Base-by-base conservation (phyloP, 2,113 vertebrate genomes). In the Pangasianodon gigas region DNA sequence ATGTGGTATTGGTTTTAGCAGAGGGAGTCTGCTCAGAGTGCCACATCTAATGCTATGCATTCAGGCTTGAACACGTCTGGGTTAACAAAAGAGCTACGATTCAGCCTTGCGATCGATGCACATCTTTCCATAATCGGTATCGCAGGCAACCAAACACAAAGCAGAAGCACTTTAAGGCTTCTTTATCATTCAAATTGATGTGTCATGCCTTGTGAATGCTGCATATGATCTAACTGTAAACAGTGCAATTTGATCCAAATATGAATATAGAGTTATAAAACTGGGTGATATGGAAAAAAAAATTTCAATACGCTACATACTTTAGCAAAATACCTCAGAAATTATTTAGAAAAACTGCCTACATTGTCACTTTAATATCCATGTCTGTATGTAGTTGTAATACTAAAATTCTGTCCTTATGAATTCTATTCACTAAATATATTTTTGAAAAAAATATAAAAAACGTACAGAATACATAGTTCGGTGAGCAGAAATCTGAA, bases 41-140 rank as follows among this genome's bases (percentile, higher is more conserved):
- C 77, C 89, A 82, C 67, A 58, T 91, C 90, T 93, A 93, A 93
- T 93, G 89, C 75, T 91, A 92, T 89, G 90, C 87, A 88, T 91
- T 92, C 90, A 89, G 87, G 87, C 88, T 88, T 87, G 85, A 88
- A 91, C 91, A 92, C 91, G 89, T 91, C 60, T 86, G 69, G 65
- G 85, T 91, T 92, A 91, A 88, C 91, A 89, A 91, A 85, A 90
- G 89, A 90, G 86, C 85, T 89, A 89, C 88, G 91, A 87, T 51
- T 91, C 56, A 85, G 90, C 89, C 87, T 48, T 86, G 82, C 74
- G 85, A 71, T 92, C 90, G 79, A 91, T 92, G 62, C 89, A 84
- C 79, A 75, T 71, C 83, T 85, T 71, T 85, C 86, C 87, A 88
- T 91, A 91, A 88, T 90, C 86, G n/a, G 46, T 41, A 69, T 62